Percentiles rank a stretch among this genome's conserved stretches.
Evolutionary conservation across 2,113 vertebrate genomes (phyloP).

Genomic region (Psettodes erumei): DNA sequence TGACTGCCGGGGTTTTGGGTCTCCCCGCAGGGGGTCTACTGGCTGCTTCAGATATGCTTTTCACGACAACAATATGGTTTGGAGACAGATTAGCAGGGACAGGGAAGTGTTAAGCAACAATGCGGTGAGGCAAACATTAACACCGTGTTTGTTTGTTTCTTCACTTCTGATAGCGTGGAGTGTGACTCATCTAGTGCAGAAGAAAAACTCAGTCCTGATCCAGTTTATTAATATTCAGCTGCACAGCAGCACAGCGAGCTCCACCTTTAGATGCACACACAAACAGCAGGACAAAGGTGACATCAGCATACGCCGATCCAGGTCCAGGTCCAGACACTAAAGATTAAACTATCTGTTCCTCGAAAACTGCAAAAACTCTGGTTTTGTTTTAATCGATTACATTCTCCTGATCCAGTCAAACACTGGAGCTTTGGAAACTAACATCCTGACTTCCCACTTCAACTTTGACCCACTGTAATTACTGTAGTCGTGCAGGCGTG

Average conservation of each 20-base stretch:
- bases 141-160: not conserved
- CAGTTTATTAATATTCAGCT: not conserved
- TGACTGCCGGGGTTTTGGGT: slow-evolving; percentile 3
- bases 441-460: not conserved
- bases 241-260: not conserved
- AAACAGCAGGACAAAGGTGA: not conserved
- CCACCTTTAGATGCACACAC: not conserved
- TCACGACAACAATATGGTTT: slow-evolving; percentile 12
- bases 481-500: no score
- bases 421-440: not conserved
- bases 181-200: not conserved
- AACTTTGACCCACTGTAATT: not conserved
- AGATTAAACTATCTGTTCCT: no score
- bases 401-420: not conserved
- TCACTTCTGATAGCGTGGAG: not conserved
- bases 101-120: not conserved
- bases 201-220: not conserved
- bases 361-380: no score
- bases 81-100: slow-evolving; percentile 20
- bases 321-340: no score
- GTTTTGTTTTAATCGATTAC: not conserved
- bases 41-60: slow-evolving; percentile 28
- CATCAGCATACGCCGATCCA: no score
- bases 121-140: not conserved
- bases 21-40: slow-evolving; percentile 24